phyloP scores from a whole-genome alignment of 2,113 vertebrate species.

The Todiramphus saurophagus region DNA sequence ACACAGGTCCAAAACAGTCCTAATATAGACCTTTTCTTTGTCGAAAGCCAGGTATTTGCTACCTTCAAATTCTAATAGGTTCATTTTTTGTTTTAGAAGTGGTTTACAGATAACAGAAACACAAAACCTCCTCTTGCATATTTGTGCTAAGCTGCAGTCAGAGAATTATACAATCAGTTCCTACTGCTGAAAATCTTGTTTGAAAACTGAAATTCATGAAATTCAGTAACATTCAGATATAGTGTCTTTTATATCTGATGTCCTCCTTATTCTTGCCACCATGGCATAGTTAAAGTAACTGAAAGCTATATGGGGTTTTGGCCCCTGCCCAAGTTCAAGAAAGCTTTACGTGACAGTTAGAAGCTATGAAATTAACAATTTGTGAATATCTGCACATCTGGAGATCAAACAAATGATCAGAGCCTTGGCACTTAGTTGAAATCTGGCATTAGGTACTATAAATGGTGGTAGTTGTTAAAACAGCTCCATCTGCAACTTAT shows the following conservation, averaged over 20 bases:
- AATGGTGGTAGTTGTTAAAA: not conserved
- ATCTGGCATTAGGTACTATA: not conserved
- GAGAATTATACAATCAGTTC: not conserved
- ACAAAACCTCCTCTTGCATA: not conserved
- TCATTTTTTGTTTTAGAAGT: not conserved
- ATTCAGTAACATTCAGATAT: not conserved
- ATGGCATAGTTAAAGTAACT: not conserved
- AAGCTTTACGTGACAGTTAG: not conserved
- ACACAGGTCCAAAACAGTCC: not conserved
- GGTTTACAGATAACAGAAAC: not conserved
- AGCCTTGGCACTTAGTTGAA: not conserved
- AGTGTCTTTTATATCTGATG: not conserved
- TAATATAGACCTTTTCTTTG: not conserved
- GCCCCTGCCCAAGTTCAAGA: not conserved
- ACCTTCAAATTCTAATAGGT: not conserved
- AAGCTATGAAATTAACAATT: not conserved
- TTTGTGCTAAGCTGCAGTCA: not conserved
- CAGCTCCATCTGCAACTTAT: slow-evolving; percentile 13
- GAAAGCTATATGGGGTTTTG: not conserved
- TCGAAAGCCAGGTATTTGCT: not conserved
- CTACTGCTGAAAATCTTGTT: not conserved
- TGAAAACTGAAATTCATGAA: not conserved
- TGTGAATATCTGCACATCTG: not conserved
- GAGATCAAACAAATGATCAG: slow-evolving; percentile 1
- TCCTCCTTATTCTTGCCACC: not conserved